phyloP scores from a whole-genome alignment of 1,140 invertebrate genomes.

The Acyrthosiphon pisum region DNA sequence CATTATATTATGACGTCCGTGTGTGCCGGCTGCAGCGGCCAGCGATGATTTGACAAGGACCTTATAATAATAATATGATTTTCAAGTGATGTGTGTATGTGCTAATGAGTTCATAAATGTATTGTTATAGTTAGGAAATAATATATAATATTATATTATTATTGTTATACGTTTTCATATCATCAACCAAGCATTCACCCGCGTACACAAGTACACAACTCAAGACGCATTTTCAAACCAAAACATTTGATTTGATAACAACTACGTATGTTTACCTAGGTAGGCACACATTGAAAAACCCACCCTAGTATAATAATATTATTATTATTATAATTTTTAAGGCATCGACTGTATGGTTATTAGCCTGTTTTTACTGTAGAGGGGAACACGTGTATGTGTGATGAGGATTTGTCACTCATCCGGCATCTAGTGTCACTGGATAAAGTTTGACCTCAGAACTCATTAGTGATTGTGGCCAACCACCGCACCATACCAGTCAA shows the following conservation, averaged over 20 bases:
- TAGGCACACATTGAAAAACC: not conserved
- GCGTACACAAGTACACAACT: too few relatives aligned
- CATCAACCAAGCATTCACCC: not conserved
- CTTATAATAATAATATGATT: not conserved
- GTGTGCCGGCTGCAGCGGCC: not conserved
- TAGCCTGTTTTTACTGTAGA: too few relatives aligned
- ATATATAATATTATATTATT: not conserved
- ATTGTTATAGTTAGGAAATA: constrained; percentile 3
- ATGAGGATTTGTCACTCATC: too few relatives aligned
- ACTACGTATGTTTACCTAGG: too few relatives aligned
- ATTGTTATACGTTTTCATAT: not conserved
- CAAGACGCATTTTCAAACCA: not conserved
- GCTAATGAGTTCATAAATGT: not conserved
- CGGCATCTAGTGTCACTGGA: too few relatives aligned
- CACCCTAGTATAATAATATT: too few relatives aligned
- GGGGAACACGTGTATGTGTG: too few relatives aligned
- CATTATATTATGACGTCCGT: not conserved
- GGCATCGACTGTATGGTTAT: too few relatives aligned
- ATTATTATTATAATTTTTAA: too few relatives aligned
- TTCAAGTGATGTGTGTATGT: not conserved
- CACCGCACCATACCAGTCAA: too few relatives aligned
- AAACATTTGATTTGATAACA: not conserved
- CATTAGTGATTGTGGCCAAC: too few relatives aligned
- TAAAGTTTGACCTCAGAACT: too few relatives aligned
- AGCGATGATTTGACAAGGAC: not conserved